A percentile compares a stretch with the other conserved stretches of the same genome.
Conservation (phyloP, 2,888 invertebrate genomes). For the Leptinotarsa haldemani region DNA sequence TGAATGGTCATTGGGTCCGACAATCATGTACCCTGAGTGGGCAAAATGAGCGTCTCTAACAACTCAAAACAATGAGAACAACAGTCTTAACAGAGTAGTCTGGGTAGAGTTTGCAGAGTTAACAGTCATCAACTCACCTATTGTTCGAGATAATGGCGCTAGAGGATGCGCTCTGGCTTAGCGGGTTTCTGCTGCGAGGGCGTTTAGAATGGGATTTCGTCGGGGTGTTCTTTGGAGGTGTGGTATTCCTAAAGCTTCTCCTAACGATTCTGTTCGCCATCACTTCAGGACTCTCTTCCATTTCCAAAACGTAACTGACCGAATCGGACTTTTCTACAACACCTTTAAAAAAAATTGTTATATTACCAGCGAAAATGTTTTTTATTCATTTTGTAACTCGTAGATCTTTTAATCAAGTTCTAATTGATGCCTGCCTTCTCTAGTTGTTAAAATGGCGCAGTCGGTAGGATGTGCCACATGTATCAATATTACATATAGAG, state of each 20-base stretch:
- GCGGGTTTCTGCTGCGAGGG: conserved; percentile 63
- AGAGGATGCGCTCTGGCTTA: conserved; percentile 69
- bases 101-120: not conserved
- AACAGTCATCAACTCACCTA: conserved; percentile 33
- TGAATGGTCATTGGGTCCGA: too few relatives aligned
- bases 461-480: too few relatives aligned
- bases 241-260: conserved; percentile 72
- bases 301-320: conserved; percentile 87
- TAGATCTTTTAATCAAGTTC: too few relatives aligned
- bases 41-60: too few relatives aligned
- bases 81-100: too few relatives aligned
- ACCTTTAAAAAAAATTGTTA: conserved; percentile 60
- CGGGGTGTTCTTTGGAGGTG: conserved; percentile 64
- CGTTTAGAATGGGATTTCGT: conserved; percentile 63
- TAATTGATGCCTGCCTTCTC: too few relatives aligned
- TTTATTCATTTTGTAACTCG: too few relatives aligned
- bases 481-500: too few relatives aligned
- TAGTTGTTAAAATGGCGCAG: too few relatives aligned
- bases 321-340: conserved; percentile 88
- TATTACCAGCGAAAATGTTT: too few relatives aligned
- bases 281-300: conserved; percentile 79
- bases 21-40: too few relatives aligned
- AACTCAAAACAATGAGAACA: too few relatives aligned
- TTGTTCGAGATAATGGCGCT: conserved; percentile 65
- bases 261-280: conserved; percentile 78